Percentiles rank a stretch among this genome's conserved stretches.
Evolutionary conservation across 2,888 invertebrate genomes (phyloP).

Genomic region (Melanotus villosus): DNA sequence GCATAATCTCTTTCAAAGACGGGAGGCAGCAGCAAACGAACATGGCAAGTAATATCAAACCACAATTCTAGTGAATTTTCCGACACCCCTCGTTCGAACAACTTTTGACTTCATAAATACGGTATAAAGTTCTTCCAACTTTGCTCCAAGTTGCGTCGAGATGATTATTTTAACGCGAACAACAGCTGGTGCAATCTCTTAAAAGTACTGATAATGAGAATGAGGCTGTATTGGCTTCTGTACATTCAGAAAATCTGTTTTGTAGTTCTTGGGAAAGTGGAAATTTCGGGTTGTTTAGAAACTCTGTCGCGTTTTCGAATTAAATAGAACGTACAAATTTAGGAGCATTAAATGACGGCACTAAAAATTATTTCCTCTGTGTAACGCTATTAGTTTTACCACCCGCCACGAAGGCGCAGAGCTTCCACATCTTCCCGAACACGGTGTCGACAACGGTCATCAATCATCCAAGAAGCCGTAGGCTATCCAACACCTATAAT

Average conservation of each 20-base stretch:
- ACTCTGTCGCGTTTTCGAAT: too few species aligned
- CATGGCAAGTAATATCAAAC: conserved; percentile 50
- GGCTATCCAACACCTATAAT: conserved; percentile 60
- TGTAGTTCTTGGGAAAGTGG: too few species aligned
- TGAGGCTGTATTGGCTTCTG: conserved; percentile 21
- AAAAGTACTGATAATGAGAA: conserved; percentile 56
- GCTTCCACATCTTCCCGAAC: conserved; percentile 66
- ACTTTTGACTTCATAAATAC: conserved; percentile 63
- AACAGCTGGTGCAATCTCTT: conserved; percentile 59
- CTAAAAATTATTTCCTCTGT: conserved; percentile 42
- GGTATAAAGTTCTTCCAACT: conserved; percentile 61
- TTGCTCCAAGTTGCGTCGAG: conserved; percentile 58
- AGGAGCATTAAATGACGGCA: background rate
- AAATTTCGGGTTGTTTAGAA: too few species aligned
- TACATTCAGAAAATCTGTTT: background rate
- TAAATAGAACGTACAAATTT: background rate
- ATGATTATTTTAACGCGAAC: conserved; percentile 63
- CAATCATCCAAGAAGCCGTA: conserved; percentile 65
- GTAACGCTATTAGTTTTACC: conserved; percentile 66
- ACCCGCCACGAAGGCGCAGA: conserved; percentile 62
- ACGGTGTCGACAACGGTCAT: conserved; percentile 67
- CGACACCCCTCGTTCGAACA: conserved; percentile 54
- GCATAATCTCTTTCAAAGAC: conserved; percentile 6
- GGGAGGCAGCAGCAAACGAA: conserved; percentile 44
- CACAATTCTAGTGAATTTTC: conserved; percentile 55